A percentile compares a stretch with the other conserved stretches of the same genome.
These are phyloP conservation scores for Ivindomyrus marchei DNA, from an alignment of 2,113 vertebrate genomes.

Conservation along the genomic window DNA sequence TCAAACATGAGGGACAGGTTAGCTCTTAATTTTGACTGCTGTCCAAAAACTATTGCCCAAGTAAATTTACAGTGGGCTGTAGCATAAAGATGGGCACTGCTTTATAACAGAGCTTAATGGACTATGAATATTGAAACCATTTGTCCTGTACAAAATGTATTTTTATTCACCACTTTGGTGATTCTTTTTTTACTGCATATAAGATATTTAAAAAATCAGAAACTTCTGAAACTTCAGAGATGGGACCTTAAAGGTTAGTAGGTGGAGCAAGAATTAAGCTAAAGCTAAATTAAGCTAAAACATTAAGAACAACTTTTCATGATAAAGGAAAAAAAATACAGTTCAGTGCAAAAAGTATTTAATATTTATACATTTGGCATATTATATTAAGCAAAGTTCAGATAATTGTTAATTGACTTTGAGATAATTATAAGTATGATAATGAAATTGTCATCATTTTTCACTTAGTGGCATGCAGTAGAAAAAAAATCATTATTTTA, in stretches of 20 bases:
- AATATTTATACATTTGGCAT: not conserved
- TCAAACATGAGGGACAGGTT: not conserved
- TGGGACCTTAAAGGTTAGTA: not conserved
- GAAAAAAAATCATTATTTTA: not conserved
- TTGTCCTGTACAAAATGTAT: not conserved
- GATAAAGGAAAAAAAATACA: not conserved
- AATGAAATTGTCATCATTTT: not conserved
- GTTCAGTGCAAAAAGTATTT: not conserved
- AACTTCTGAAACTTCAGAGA: not conserved
- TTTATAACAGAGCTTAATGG: not conserved
- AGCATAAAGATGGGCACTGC: not conserved
- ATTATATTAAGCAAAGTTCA: not conserved
- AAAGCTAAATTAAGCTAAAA: not conserved
- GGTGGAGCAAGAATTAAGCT: not conserved
- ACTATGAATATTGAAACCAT: not conserved
- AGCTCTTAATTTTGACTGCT: not conserved
- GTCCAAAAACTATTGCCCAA: not conserved
- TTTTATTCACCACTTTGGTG: not conserved
- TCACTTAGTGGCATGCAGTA: not conserved
- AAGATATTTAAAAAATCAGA: not conserved
- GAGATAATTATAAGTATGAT: not conserved
- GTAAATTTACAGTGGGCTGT: not conserved
- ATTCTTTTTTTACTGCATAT: not conserved
- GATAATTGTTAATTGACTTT: not conserved
- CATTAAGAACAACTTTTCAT: not conserved